phyloP scores from a whole-genome alignment of 2,888 invertebrate species.

The Tetrapedia diversipes region DNA sequence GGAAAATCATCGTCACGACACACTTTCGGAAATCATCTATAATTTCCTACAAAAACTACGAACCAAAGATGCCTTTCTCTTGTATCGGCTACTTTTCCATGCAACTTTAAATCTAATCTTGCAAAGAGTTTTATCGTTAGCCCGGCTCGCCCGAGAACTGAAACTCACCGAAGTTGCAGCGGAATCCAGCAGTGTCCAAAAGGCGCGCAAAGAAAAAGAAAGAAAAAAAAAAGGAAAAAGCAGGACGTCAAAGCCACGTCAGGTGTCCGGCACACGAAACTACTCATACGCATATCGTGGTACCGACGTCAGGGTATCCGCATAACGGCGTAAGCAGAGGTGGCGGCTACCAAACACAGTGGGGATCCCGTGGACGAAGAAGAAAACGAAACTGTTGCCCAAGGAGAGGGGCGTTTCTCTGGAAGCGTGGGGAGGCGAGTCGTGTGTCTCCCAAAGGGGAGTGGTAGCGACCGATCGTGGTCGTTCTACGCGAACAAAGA shows the following conservation, averaged over 20 bases:
- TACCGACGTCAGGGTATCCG: constrained; percentile 18
- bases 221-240: not conserved
- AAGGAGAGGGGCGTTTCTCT: constrained; percentile 60
- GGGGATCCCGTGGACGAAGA: constrained; percentile 50
- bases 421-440: constrained; percentile 50
- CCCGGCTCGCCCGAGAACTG: not conserved
- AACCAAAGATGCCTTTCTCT: too few species aligned
- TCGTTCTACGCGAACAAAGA: constrained; percentile 79
- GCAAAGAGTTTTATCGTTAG: too few species aligned
- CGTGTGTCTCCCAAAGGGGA: constrained; percentile 74
- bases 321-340: constrained; percentile 20
- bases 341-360: constrained; percentile 24
- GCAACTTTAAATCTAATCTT: too few species aligned
- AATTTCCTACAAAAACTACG: too few species aligned
- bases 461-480: constrained; percentile 79
- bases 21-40: too few species aligned
- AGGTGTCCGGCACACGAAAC: constrained; percentile 13
- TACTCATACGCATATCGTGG: constrained; percentile 4
- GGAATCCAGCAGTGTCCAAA: not conserved
- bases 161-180: not conserved
- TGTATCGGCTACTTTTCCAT: too few species aligned
- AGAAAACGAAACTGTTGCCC: constrained; percentile 56
- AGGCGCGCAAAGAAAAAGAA: not conserved
- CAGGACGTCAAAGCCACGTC: not conserved
- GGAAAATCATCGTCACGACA: too few species aligned